Conservation (phyloP, 2,888 invertebrate species). For the Argynnis bischoffii region DNA sequence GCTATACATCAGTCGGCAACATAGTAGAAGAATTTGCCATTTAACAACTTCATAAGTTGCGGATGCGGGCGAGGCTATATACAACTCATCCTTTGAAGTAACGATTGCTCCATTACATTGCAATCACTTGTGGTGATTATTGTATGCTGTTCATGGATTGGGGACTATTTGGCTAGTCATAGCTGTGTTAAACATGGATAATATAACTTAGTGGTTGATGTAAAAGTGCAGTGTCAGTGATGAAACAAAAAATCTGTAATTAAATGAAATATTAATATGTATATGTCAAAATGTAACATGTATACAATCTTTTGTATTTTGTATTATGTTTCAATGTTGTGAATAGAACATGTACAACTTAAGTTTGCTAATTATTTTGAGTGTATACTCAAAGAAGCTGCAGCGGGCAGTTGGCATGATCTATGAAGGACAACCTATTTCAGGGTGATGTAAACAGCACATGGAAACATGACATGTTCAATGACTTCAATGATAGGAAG, state of each 20-base stretch:
- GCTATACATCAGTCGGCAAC: constrained; percentile 12
- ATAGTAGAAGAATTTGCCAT: constrained; percentile 22
- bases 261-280: constrained; percentile 22
- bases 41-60: constrained; percentile 13
- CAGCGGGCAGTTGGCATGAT: constrained; percentile 69
- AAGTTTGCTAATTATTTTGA: constrained; percentile 65
- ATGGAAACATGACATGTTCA: constrained; percentile 98
- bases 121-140: constrained; percentile 6
- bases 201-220: constrained; percentile 21
- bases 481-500: constrained; percentile 85
- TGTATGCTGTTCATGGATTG: constrained; percentile 12
- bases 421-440: constrained; percentile 82
- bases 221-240: constrained; percentile 40
- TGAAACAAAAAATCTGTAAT: constrained; percentile 28
- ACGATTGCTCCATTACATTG: constrained; percentile 11
- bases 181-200: constrained; percentile 27
- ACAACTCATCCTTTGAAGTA: constrained; percentile 20
- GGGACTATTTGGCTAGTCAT: constrained; percentile 9
- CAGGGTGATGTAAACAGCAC: constrained; percentile 97
- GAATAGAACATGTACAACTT: constrained; percentile 55
- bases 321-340: constrained; percentile 31
- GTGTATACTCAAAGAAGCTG: constrained; percentile 66
- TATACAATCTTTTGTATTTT: constrained; percentile 25
- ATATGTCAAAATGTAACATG: constrained; percentile 2
- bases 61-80: constrained; percentile 15